Base-by-base conservation (phyloP, 1,140 invertebrate species). In the Drosophila nebulosa region DNA sequence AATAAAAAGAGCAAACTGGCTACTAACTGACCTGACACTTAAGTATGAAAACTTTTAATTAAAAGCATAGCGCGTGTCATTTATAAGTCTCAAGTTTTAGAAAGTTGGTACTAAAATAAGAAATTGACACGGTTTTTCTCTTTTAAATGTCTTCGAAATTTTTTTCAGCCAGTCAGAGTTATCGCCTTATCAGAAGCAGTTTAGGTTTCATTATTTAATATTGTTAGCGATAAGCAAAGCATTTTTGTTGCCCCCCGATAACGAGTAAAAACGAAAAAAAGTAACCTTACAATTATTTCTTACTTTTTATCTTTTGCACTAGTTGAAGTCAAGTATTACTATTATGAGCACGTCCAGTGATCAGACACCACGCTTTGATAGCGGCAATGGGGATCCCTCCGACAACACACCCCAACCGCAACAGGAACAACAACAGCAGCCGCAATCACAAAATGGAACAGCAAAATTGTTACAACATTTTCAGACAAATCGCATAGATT, bases 401-500 rank as follows among this genome's bases (percentile, higher is more conserved):
- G 70, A 66, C 6, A 68, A 50, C 58, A 66, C 74, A 64, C 73
- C 71, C 52, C 69, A 56, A 27, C 78, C 72, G 18, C 67, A 68
- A 22, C 70, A 62, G 30, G 61, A 77, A n/a, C 64, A 64, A 18
- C 68, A 72, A 10, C 62, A 74, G 26, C 70, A 79, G 26, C 69
- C 60, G 16, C 52, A 64, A 32, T 24, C 74, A 77, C 74, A 83
- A 51, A 85, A 78, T 72, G 94, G 94, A 36, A 93, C 94, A 76
- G 92, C 93, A 2, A 94, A 93, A 12, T 91, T 97, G 2, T 95
- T 95, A 85, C 92, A 94, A 36, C 96, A 97, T 89, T 92, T 97
- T 67, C 92, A 94, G 51, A 93, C 94, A 51, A 96, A 98, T 90
- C 98, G 97, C 93, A 94, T 98, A 62, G 96, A 97, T 89, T 94